phyloP scores from a whole-genome alignment of 2,797 vertebrate genomes.

The Tiaroga cobitis region DNA sequence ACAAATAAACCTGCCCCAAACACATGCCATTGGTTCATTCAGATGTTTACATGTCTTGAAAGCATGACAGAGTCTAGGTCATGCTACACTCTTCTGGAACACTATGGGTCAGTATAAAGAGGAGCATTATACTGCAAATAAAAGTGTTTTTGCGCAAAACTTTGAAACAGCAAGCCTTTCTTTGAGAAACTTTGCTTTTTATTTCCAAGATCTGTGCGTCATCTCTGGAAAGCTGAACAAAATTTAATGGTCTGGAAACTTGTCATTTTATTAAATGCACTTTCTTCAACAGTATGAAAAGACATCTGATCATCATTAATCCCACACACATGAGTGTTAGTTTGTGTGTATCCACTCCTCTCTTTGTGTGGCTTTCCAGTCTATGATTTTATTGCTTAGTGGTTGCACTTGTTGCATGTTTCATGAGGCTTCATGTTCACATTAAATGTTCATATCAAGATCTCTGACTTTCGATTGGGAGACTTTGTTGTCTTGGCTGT shows the following conservation, averaged over 20 bases:
- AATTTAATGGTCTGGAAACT: slow-evolving; percentile 33
- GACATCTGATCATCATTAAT: slow-evolving; percentile 20
- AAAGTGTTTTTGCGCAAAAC: neutral
- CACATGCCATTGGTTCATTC: neutral
- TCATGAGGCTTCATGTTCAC: neutral
- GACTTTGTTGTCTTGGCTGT: neutral
- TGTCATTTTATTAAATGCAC: slow-evolving; percentile 11
- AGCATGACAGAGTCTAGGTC: neutral
- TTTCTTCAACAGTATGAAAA: slow-evolving; percentile 26
- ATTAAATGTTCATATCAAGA: slow-evolving; percentile 8
- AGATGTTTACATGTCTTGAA: neutral
- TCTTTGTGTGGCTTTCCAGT: slow-evolving; percentile 36
- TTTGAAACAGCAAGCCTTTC: slow-evolving; percentile 27
- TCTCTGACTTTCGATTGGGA: neutral
- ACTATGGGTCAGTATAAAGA: neutral
- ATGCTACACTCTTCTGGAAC: neutral
- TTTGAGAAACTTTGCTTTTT: neutral
- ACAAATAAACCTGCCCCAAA: neutral
- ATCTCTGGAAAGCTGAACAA: slow-evolving; percentile 1
- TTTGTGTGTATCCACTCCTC: slow-evolving; percentile 12
- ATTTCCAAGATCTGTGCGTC: slow-evolving; percentile 36
- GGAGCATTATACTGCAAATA: neutral
- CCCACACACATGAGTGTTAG: neutral
- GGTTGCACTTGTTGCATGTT: slow-evolving; percentile 1
- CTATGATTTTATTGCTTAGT: slow-evolving; percentile 23